phyloP scores from a whole-genome alignment of 2,888 invertebrate genomes.

The Tricholauxania praeusta region DNA sequence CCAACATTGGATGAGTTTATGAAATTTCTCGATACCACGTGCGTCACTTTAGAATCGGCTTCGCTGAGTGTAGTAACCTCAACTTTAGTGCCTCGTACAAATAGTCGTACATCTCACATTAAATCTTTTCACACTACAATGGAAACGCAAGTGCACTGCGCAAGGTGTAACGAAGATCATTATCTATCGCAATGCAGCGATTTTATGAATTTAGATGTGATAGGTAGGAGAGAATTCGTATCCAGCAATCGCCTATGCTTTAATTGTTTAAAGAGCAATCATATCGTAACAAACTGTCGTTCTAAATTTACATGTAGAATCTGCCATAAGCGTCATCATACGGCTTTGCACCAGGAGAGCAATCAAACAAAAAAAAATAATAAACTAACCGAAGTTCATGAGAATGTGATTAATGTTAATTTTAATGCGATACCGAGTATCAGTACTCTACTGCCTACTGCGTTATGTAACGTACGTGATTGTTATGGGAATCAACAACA shows the following conservation, averaged over 20 bases:
- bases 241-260: background rate
- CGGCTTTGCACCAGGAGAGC: background rate
- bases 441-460: too few relatives aligned
- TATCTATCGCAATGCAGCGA: too few relatives aligned
- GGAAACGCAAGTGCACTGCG: too few relatives aligned
- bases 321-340: conserved; percentile 5
- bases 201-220: too few relatives aligned
- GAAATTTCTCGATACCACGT: conserved; percentile 11
- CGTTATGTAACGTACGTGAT: too few relatives aligned
- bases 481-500: too few relatives aligned
- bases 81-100: background rate
- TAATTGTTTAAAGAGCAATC: background rate
- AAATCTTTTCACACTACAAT: too few relatives aligned
- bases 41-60: conserved; percentile 15
- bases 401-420: too few relatives aligned
- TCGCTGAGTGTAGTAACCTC: background rate
- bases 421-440: too few relatives aligned
- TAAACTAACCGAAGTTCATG: too few relatives aligned
- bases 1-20: conserved; percentile 16
- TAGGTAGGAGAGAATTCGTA: conserved; percentile 2
- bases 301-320: conserved; percentile 9
- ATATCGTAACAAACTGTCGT: conserved; percentile 14
- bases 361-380: background rate
- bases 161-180: too few relatives aligned
- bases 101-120: background rate